Conservation (phyloP, 2,888 invertebrate species). For the Megamerina dolium region DNA sequence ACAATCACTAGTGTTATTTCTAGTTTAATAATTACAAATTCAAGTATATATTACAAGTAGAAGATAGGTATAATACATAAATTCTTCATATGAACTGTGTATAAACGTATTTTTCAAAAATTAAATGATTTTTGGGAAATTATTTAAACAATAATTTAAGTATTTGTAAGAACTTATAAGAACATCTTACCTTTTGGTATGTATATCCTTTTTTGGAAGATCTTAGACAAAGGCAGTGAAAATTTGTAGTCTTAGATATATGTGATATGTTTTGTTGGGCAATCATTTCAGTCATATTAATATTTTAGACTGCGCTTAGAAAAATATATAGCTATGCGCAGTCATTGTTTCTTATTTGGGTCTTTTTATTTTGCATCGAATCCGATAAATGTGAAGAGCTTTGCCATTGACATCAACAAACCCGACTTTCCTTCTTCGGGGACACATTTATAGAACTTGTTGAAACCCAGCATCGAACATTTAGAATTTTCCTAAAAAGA, state of each 20-base stretch:
- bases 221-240: constrained; percentile 13
- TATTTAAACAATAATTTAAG: background rate
- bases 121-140: constrained; percentile 8
- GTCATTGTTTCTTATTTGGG: constrained; percentile 14
- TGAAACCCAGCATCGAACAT: constrained; percentile 24
- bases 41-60: too few relatives aligned
- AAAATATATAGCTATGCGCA: too few relatives aligned
- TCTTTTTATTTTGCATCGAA: constrained; percentile 43
- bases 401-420: constrained; percentile 42
- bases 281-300: constrained; percentile 15
- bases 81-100: too few relatives aligned
- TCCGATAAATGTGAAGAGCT: constrained; percentile 41
- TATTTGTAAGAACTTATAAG: background rate
- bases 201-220: constrained; percentile 4
- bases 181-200: constrained; percentile 10
- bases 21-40: too few relatives aligned
- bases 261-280: constrained; percentile 7
- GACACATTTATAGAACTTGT: constrained; percentile 43
- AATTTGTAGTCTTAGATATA: constrained; percentile 9
- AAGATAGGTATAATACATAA: too few relatives aligned
- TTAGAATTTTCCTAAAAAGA: constrained; percentile 21
- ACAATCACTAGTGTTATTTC: too few relatives aligned
- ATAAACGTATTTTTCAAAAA: too few relatives aligned
- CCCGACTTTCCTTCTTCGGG: constrained; percentile 41
- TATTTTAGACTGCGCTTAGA: too few relatives aligned